Evolutionary conservation across 2,888 invertebrate species (phyloP).

Genomic region (Thymelicus acteon): DNA sequence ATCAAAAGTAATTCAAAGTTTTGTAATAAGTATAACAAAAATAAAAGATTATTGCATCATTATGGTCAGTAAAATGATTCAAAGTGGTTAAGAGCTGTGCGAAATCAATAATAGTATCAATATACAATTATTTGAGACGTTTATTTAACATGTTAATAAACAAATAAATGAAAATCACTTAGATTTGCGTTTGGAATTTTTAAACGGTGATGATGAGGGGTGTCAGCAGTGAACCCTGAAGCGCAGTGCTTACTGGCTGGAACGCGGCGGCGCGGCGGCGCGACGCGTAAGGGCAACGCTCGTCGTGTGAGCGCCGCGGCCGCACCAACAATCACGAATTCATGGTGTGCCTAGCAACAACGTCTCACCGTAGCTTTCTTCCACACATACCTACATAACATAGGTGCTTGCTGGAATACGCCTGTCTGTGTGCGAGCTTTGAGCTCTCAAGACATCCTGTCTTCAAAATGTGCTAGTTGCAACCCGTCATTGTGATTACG

Average conservation of each 20-base stretch:
- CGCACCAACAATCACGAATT: slow-evolving; percentile 74
- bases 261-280: not conserved
- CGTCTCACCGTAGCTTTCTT: slow-evolving; percentile 65
- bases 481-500: too few species aligned
- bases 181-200: too few species aligned
- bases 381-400: slow-evolving; percentile 64
- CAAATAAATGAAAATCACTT: too few species aligned
- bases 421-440: slow-evolving; percentile 57
- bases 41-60: not conserved
- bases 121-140: too few species aligned
- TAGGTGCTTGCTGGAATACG: slow-evolving; percentile 38
- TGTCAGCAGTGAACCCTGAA: slow-evolving; percentile 23
- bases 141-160: too few species aligned
- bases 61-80: not conserved
- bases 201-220: not conserved
- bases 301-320: slow-evolving; percentile 74
- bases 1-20: slow-evolving; percentile 2
- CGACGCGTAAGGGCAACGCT: slow-evolving; percentile 71
- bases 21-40: not conserved
- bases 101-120: not conserved
- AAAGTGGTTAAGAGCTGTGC: not conserved
- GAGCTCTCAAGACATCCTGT: slow-evolving; percentile 43
- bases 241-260: slow-evolving; percentile 23
- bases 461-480: not conserved
- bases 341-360: slow-evolving; percentile 80